phyloP scores from a whole-genome alignment of 2,113 vertebrate species.

The Rhipidura dahli region DNA sequence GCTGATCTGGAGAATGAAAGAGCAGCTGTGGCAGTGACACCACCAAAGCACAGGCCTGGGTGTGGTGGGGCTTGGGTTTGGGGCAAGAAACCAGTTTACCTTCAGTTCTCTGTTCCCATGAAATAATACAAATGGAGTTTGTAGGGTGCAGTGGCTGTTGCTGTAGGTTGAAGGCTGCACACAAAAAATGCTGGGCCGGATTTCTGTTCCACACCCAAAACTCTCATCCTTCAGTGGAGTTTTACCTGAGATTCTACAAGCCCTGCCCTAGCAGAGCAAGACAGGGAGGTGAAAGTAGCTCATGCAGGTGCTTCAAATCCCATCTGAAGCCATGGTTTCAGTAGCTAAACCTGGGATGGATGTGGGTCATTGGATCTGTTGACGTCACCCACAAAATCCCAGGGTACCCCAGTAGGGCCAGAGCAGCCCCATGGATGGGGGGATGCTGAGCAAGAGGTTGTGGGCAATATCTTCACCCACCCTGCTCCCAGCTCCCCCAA shows the following conservation, averaged over 20 bases:
- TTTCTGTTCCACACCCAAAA: not conserved
- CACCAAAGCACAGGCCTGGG: not conserved
- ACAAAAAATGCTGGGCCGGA: not conserved
- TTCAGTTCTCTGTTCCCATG: not conserved
- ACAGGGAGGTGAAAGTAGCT: not conserved
- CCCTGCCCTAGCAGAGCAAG: not conserved
- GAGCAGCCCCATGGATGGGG: not conserved
- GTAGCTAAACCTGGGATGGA: not conserved
- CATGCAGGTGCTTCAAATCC: not conserved
- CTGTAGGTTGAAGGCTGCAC: not conserved
- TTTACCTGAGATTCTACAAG: not conserved
- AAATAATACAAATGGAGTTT: fast-evolving
- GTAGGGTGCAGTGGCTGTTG: fast-evolving
- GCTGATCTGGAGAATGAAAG: not conserved
- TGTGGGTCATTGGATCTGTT: not conserved
- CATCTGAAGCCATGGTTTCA: fast-evolving
- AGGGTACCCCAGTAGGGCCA: not conserved
- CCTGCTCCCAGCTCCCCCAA: fast-evolving
- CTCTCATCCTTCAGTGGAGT: not conserved
- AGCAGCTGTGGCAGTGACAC: not conserved
- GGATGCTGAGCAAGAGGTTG: not conserved
- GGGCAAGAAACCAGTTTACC: not conserved
- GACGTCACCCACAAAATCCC: not conserved
- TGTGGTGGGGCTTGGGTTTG: not conserved
- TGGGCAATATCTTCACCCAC: not conserved